Base-by-base conservation (phyloP, 2,888 invertebrate species). In the Macrophya annulata region DNA sequence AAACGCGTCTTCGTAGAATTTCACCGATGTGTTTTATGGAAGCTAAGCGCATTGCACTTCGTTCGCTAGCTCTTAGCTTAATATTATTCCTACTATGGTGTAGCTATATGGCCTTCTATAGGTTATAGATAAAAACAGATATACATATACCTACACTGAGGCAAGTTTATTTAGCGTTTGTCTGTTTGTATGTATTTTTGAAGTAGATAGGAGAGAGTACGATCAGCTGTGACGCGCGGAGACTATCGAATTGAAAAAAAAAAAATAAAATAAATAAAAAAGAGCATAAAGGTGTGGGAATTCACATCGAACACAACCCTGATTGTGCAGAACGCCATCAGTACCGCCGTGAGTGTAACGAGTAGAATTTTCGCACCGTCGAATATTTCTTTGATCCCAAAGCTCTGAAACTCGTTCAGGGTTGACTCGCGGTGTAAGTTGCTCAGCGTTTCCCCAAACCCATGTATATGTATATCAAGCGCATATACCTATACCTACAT, bases 291-390 rank as follows among this genome's bases (percentile, higher is more conserved):
- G 51, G 77, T n/a, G 72, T 43, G 51, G 74, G 12, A 62, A 17
- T 4, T 3, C 31, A 31, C 31, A 31, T 31, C 31, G 62, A 62
- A 5, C 9, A 62, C 1, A 74, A n/a, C 71, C 45, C 31, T 55
- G 77, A 48, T 77, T 55, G 51, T 77, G 21, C 55, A 55, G n/a
- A 77, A 55, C 43, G n/a, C 51, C 25, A 12, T 17, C 51, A n/a
- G 43, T 9, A 37, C 51, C 4, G 17, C 31, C 51, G 77, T 51
- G 77, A 43, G 77, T 77, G 48, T 77, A 77, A 77, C 55, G 51
- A 55, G 31, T 77, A 77, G 77, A 77, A 77, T 77, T 77, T 51
- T 77, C 77, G 51, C 77, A 77, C 51, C 76, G 76, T 9, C 76
- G 76, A 51, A 77, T 77, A 25, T 77, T 77, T 77, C 76, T 77